Evolutionary conservation across 2,888 invertebrate species (phyloP).

Genomic region (Conus canariensis): DNA sequence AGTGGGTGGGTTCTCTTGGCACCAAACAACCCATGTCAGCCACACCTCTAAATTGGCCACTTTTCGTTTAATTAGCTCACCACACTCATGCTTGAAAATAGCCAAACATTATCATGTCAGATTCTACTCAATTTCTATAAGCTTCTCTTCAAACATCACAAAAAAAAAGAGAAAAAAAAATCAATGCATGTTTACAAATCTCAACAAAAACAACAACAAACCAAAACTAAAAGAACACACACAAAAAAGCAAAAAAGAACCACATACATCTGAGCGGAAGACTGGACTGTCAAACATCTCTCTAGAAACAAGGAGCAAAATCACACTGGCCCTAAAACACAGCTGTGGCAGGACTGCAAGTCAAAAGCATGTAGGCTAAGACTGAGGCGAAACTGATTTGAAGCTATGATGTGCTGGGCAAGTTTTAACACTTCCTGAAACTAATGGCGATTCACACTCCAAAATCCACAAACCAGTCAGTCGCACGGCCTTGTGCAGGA

Average conservation of each 20-base stretch:
- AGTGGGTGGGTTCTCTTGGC: too few relatives aligned
- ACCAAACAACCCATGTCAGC: too few relatives aligned
- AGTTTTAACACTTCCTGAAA: conserved; percentile 1
- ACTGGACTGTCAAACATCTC: not conserved
- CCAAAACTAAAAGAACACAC: not conserved
- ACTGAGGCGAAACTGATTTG: not conserved
- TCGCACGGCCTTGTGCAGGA: conserved; percentile 17
- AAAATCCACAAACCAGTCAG: conserved; percentile 23
- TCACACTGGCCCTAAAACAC: conserved; percentile 4
- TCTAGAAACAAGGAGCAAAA: not conserved
- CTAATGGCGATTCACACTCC: conserved; percentile 15
- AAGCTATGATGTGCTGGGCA: not conserved
- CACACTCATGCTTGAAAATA: too few relatives aligned
- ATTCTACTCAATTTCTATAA: too few relatives aligned
- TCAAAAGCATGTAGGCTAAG: not conserved
- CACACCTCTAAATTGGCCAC: too few relatives aligned
- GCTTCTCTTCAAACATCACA: too few relatives aligned
- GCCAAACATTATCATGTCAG: too few relatives aligned
- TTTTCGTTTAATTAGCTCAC: too few relatives aligned
- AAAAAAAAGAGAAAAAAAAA: not conserved
- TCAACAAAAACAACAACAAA: too few relatives aligned
- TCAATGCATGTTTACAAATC: not conserved
- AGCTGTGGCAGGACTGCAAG: not conserved
- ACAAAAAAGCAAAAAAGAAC: not conserved
- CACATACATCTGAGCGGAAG: not conserved